Evolutionary conservation across 2,888 invertebrate genomes (phyloP), one percentile per base, ranked within the genome.

Genomic region (Lumbricus terrestris): DNA sequence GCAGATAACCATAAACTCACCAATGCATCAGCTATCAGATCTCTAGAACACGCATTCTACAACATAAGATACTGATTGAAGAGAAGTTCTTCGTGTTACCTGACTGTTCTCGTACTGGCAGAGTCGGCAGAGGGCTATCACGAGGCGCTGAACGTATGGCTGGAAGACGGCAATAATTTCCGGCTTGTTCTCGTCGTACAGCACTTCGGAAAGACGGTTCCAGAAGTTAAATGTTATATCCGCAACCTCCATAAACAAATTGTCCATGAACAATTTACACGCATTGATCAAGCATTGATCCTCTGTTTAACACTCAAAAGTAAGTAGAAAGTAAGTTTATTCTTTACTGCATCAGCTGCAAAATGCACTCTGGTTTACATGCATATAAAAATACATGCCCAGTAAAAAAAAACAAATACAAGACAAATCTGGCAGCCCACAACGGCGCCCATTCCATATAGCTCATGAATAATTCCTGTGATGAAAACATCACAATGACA

Each of bases 71-170:
- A 15, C 18, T 16, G 20, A 40, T n/a, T 18, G n/a, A 85, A 47
- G 40, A 29, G 0, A 35, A 94, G n/a, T n/a, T n/a, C 95, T 33
- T 33, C 83, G 2, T 1, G 20, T 95, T 93, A 96, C 97, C 93
- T 97, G 97, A 94, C 99, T 99, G 0, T 98, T 97, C 93, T 99
- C 99, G 96, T 98, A 97, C 95, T 98, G 98, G 93, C 98, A 98
- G 95, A 99, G 99, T 91, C 97, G 96, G 92, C 97, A 98, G 18
- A 99, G 95, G 0, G 98, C 97, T 90, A 97, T 96, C 16, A 99
- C 97, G n/a, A 99, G 95, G 93, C 98, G 96, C 95, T 98, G 97
- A 91, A 99, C 96, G 94, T 98, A 97, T 0, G 98, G 98, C 94
- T 97, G 97, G 95, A 99, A 99, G 69, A 97, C 95, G 89, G 96